Base-by-base conservation (phyloP, 2,797 vertebrate genomes). In the Sus cebifrons region DNA sequence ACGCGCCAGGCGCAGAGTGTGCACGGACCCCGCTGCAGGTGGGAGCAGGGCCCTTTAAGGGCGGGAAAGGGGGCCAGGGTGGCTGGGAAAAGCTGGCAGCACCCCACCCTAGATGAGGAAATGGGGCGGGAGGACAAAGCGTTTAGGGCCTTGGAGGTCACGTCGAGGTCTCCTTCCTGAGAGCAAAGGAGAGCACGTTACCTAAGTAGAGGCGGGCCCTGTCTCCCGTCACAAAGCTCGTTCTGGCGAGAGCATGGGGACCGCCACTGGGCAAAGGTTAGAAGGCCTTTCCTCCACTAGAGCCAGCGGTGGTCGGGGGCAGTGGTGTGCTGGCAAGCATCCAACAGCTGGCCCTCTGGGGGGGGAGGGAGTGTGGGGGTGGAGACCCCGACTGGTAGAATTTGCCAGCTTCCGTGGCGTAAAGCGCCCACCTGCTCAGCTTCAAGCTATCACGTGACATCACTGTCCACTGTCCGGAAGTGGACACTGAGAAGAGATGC, bases 361-460 rank as follows among this genome's bases (percentile, higher is more conserved):
- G 1, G 1, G 16, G 3, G 4, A 18, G 5, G 4, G 8, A 5
- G 4, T 2, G 17, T 32, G 8, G 49, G 32, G 56, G 21, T 20
- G 3, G 44, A 20, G 67, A 70, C 15, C 11, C 44, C 17, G 3
- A 65, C 20, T 68, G 40, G 60, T 36, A 74, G 29, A 12, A 6
- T 36, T 70, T 90, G 36, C 17, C 17, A 3, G 25, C 79, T 86
- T 89, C 86, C 58, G 4, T 29, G n/a, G 20, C 40, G 12, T 40
- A 73, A 54, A 67, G 7, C 23, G 25, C 17, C 49, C 29, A 62
- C 73, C 16, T 16, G 12, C 62, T 87, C 29, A 3, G 3, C 40
- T 89, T 85, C 81, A 89, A 60, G 40, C 52, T 79, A 49, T 32
- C 58, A 64, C 5, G 4, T 81, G 21, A 54, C 6, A 0, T 65